Base-by-base conservation (phyloP, 2,888 invertebrate species). In the Synanthedon vespiformis region DNA sequence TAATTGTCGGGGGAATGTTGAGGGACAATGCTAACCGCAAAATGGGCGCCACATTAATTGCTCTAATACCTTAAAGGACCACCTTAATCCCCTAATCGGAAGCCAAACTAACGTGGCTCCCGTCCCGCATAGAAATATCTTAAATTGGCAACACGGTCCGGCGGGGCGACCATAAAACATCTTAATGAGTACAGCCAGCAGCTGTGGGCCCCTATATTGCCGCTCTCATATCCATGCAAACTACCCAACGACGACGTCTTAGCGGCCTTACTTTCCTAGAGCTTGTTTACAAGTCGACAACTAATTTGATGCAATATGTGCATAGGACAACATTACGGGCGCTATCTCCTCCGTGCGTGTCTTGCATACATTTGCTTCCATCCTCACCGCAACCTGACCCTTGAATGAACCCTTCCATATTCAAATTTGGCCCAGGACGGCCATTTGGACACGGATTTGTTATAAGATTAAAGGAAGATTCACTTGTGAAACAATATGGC, bases 381-480 rank as follows among this genome's bases (percentile, higher is more conserved):
- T 75, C 71, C 75, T 72, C 65, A 74, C 77, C 68, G 72, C 74
- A 68, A 72, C 74, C 66, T 81, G 80, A 83, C 83, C 85, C 86
- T 78, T 72, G 67, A 73, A 61, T 68, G 68, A 73, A 81, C 86
- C 85, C 87, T 79, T 77, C 73, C 77, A 75, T 86, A 85, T 86
- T 86, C 84, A 86, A 87, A 86, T 86, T 80, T 70, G 63, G 65
- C 74, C 77, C 79, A 75, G 77, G 72, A 82, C 84, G 88, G 80
- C 84, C 87, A 88, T 88, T 88, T 87, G 85, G 81, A 86, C 87
- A 81, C 85, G 84, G 88, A 88, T 88, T 88, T 87, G 87, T 87
- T 88, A 87, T 87, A 88, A 88, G 88, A 88, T 88, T 88, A 88
- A 87, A 86, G 87, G 87, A 88, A 88, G 88, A 88, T 88, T 88